These are phyloP conservation scores for Emydoidea blandingii DNA, from an alignment of 2,797 vertebrate species.

Conservation along the genomic window DNA sequence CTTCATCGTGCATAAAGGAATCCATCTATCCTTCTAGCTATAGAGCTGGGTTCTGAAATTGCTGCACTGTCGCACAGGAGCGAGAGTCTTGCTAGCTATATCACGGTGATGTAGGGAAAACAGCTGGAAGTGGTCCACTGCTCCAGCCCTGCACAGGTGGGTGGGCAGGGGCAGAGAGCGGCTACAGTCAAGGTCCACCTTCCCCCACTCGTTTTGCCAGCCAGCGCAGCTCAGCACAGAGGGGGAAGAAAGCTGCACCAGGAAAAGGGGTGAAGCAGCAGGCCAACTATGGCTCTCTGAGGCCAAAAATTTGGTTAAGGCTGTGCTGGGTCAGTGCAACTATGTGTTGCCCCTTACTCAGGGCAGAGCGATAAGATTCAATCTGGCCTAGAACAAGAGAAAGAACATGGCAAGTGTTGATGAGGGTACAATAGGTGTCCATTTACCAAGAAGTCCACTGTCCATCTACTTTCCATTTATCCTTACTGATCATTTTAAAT, in stretches of 20 bases:
- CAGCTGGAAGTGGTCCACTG: background rate
- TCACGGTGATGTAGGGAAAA: background rate
- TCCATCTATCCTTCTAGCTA: background rate
- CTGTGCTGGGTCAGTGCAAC: background rate
- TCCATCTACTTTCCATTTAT: slow-evolving; percentile 33
- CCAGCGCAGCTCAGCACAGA: background rate
- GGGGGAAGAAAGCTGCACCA: background rate
- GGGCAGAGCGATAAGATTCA: slow-evolving; percentile 56
- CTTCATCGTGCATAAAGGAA: background rate
- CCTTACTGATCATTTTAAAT: slow-evolving; percentile 65
- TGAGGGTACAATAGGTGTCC: background rate
- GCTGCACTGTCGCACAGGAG: accelerated
- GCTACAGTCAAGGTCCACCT: background rate
- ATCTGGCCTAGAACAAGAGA: slow-evolving; percentile 33
- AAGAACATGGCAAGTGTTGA: background rate
- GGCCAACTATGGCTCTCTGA: slow-evolving; percentile 4
- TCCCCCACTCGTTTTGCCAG: background rate
- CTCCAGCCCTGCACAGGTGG: accelerated
- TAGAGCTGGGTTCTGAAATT: background rate
- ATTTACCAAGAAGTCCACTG: slow-evolving; percentile 48
- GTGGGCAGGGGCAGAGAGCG: background rate
- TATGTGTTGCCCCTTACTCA: slow-evolving; percentile 15
- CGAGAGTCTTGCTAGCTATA: background rate
- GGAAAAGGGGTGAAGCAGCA: slow-evolving; percentile 21
- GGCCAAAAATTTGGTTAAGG: background rate